Conservation (phyloP, 2,113 vertebrate genomes). For the Gorsachius goisagi region DNA sequence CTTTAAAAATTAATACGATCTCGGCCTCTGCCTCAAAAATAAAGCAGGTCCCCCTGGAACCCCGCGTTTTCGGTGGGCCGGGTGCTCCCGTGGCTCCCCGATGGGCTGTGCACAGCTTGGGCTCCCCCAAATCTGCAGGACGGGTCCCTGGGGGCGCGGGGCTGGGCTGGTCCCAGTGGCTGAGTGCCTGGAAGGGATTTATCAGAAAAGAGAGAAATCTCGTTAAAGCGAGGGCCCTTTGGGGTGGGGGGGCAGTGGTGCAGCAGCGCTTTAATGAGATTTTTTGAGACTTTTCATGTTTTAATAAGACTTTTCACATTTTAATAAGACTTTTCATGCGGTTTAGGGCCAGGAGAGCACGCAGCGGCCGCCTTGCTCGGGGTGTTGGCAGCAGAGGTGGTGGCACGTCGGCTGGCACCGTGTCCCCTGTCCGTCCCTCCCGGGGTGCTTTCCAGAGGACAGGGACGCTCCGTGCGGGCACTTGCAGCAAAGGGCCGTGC, state of each 20-base stretch:
- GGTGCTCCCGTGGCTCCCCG: neutral
- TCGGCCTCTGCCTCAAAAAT: neutral
- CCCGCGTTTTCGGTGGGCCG: fast-evolving
- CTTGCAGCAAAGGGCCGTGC: neutral
- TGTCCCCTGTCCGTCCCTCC: neutral
- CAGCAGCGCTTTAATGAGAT: neutral
- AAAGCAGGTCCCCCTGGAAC: fast-evolving
- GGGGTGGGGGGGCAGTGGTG: too few relatives aligned
- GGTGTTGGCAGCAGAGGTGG: neutral
- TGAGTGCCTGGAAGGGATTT: neutral
- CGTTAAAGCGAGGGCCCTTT: too few relatives aligned
- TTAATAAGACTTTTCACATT: neutral
- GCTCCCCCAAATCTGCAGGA: neutral
- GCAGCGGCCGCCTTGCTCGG: neutral
- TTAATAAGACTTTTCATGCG: neutral
- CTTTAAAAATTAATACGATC: neutral
- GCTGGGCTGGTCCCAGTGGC: neutral
- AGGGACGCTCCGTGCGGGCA: too few relatives aligned
- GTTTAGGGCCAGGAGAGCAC: neutral
- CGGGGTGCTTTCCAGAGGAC: neutral
- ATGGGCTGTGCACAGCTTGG: neutral
- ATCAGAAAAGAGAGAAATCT: neutral
- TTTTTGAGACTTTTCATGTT: neutral
- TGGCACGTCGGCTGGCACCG: neutral
- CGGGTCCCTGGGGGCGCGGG: neutral